phyloP scores from a whole-genome alignment of 2,797 vertebrate genomes.

The Sebastes variabilis region DNA sequence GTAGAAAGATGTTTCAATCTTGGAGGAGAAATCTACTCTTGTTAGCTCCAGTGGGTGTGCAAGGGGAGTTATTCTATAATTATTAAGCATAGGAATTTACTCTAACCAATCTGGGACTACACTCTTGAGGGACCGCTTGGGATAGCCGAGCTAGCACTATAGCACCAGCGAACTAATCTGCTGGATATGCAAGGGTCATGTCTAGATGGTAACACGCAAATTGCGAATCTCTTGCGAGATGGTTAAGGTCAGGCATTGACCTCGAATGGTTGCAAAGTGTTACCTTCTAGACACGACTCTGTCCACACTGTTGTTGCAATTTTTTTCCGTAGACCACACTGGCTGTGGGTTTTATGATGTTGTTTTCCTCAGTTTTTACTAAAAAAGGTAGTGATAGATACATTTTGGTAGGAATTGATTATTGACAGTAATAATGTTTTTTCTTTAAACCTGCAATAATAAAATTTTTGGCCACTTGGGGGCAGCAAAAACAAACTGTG shows the following conservation, averaged over 20 bases:
- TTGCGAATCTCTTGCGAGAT: too few relatives aligned
- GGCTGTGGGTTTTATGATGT: not conserved
- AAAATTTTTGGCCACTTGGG: not conserved
- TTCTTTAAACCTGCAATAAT: not conserved
- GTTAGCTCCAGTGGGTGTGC: not conserved
- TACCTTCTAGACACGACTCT: too few relatives aligned
- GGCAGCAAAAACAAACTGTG: not conserved
- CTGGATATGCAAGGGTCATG: not conserved
- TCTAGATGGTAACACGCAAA: too few relatives aligned
- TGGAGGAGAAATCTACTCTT: not conserved
- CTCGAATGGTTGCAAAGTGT: too few relatives aligned
- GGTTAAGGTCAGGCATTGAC: too few relatives aligned
- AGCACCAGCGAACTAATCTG: not conserved
- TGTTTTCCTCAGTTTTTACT: not conserved
- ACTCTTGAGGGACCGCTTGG: not conserved
- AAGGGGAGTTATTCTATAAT: not conserved
- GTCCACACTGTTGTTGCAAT: not conserved
- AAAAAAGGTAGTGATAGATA: not conserved
- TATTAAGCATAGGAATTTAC: not conserved
- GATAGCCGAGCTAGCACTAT: not conserved
- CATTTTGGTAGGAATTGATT: not conserved
- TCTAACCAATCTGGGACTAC: not conserved
- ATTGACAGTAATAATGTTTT: not conserved
- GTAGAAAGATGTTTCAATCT: constrained; percentile 9
- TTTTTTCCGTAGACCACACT: not conserved